Evolutionary conservation across 2,113 vertebrate species (phyloP).

Genomic region (rat (Rattus norvegicus)): GRCr8 NC_086023.1:99165001-99165500

Average conservation of each 20-base stretch:
- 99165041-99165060: neutral
- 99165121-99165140: neutral
- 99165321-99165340: too few relatives aligned
- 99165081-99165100: neutral
- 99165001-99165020: neutral
- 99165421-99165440: neutral
- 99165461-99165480: neutral
- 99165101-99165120: neutral
- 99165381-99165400: neutral
- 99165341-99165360: too few relatives aligned
- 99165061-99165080: neutral
- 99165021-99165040: neutral
- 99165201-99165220: too few relatives aligned
- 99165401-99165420: neutral
- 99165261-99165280: too few relatives aligned
- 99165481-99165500: neutral
- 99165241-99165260: too few relatives aligned
- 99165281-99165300: too few relatives aligned
- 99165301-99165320: too few relatives aligned
- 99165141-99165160: neutral
- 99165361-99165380: too few relatives aligned
- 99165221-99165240: too few relatives aligned
- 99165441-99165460: neutral
- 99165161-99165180: neutral
- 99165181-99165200: too few relatives aligned